Percentiles rank a stretch among this genome's conserved stretches.
These are phyloP conservation scores for Hypocryptadius cinnamomeus DNA, from an alignment of 2,113 vertebrate species.

Conservation along the genomic window DNA sequence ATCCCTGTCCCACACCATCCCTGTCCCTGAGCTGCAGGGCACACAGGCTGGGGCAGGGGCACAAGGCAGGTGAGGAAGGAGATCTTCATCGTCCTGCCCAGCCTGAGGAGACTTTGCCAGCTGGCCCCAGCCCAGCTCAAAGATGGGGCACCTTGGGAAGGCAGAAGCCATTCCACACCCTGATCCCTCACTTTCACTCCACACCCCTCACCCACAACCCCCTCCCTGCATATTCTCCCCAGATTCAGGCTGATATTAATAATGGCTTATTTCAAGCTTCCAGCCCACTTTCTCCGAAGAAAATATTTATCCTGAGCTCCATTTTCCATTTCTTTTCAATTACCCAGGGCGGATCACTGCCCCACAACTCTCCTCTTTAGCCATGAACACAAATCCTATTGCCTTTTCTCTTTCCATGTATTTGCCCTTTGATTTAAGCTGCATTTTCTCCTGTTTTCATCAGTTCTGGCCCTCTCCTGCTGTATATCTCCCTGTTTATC, in stretches of 20 bases:
- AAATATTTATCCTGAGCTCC: background rate
- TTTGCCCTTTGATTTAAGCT: conserved; percentile 71
- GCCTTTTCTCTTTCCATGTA: conserved; percentile 15
- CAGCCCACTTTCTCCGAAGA: background rate
- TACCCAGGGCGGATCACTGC: background rate
- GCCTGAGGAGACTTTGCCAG: too few species aligned
- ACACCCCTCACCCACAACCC: too few species aligned
- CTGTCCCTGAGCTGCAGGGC: accelerated
- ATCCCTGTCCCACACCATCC: accelerated
- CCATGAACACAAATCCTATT: conserved; percentile 65
- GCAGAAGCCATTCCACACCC: background rate
- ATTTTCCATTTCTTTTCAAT: conserved; percentile 4
- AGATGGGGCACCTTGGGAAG: accelerated
- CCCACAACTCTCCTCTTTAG: conserved; percentile 9
- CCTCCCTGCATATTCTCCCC: background rate
- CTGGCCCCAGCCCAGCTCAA: background rate
- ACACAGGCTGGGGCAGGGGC: background rate
- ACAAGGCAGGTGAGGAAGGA: background rate
- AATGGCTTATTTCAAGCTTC: background rate
- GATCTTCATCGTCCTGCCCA: background rate
- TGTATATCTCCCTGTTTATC: conserved; percentile 65
- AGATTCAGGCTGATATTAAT: background rate
- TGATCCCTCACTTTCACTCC: accelerated
- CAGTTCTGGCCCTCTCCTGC: conserved; percentile 28
- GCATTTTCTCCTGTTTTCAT: conserved; percentile 47